phyloP scores from a whole-genome alignment of 2,888 invertebrate species.

The Protodeltote pygarga region DNA sequence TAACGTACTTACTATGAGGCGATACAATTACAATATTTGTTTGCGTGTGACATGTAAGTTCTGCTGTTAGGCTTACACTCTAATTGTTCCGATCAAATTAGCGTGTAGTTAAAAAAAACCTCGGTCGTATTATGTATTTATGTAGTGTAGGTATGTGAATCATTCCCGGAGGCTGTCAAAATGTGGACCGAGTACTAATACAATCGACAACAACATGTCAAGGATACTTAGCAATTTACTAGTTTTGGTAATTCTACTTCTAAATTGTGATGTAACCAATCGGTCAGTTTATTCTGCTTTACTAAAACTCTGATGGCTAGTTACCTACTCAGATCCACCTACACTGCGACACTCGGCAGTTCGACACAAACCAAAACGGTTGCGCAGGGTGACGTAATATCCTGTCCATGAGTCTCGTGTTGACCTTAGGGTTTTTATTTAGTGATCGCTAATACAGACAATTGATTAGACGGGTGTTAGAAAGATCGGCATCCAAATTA shows the following conservation, averaged over 20 bases:
- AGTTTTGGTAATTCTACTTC: slow-evolving; percentile 19
- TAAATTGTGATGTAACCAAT: background rate
- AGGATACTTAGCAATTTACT: slow-evolving; percentile 26
- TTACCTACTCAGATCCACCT: slow-evolving; percentile 25
- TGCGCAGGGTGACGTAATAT: slow-evolving; percentile 56
- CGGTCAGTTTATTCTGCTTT: background rate
- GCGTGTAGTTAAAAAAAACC: too few relatives aligned
- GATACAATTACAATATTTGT: too few relatives aligned
- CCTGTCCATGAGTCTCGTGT: slow-evolving; percentile 44
- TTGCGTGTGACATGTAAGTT: too few relatives aligned
- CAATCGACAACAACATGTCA: slow-evolving; percentile 24
- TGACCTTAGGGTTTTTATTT: slow-evolving; percentile 38
- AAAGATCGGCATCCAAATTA: slow-evolving; percentile 13
- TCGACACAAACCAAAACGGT: slow-evolving; percentile 33
- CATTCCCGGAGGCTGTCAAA: slow-evolving; percentile 18
- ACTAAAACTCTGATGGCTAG: slow-evolving; percentile 2
- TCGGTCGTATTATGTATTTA: too few relatives aligned
- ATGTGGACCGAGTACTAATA: slow-evolving; percentile 17
- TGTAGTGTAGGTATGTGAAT: slow-evolving; percentile 11
- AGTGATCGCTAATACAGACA: slow-evolving; percentile 16
- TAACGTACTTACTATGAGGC: too few relatives aligned
- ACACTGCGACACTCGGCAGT: slow-evolving; percentile 38
- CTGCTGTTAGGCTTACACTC: too few relatives aligned
- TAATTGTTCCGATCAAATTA: too few relatives aligned
- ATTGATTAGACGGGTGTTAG: slow-evolving; percentile 13